Conservation (phyloP, 2,888 invertebrate genomes). For the Eilema caniola region DNA sequence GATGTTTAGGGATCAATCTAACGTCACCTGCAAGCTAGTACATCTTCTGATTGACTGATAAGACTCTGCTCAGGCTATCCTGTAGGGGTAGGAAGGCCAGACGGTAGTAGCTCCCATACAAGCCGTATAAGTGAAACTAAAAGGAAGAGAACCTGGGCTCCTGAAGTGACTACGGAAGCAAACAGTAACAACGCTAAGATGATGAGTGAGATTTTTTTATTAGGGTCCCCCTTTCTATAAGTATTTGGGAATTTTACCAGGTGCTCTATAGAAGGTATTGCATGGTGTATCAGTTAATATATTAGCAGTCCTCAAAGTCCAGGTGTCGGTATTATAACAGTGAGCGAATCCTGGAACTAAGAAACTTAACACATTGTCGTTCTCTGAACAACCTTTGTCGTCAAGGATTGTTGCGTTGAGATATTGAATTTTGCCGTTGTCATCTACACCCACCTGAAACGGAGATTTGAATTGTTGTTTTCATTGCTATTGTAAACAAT, state of each 20-base stretch:
- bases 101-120: background rate
- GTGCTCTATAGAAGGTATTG: constrained; percentile 90
- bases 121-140: background rate
- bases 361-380: constrained; percentile 79
- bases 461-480: no score
- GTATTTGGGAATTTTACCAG: constrained; percentile 78
- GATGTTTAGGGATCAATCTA: no score
- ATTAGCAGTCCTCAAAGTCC: constrained; percentile 75
- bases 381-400: constrained; percentile 81
- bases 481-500: no score
- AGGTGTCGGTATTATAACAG: constrained; percentile 86
- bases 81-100: no score
- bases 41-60: background rate
- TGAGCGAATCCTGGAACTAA: constrained; percentile 75
- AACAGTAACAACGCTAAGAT: background rate
- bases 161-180: background rate
- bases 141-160: no score
- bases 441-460: constrained; percentile 86
- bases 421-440: constrained; percentile 89
- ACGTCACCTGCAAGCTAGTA: background rate
- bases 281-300: constrained; percentile 89
- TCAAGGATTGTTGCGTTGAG: constrained; percentile 82
- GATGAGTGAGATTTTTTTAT: no score
- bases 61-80: background rate
- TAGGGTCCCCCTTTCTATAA: background rate